Percentiles rank a stretch among this genome's conserved stretches.
Evolutionary conservation across 2,113 vertebrate genomes (phyloP).

Genomic region (Coptodon bakossiorum): DNA sequence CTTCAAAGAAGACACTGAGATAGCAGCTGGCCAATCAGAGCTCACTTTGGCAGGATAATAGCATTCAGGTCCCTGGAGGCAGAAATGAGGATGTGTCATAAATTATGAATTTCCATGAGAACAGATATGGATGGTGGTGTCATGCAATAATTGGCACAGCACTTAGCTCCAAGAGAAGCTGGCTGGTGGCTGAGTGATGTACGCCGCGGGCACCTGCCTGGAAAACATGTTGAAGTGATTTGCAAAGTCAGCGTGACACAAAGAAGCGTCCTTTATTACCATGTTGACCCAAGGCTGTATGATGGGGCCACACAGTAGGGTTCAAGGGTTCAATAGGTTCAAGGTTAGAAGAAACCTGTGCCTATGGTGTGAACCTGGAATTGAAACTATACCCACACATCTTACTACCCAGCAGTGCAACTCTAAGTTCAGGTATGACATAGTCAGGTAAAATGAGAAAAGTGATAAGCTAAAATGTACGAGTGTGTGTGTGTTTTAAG

Average conservation of each 20-base stretch:
- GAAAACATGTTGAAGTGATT: slow-evolving; percentile 22
- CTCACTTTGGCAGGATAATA: slow-evolving; percentile 49
- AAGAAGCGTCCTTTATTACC: slow-evolving; percentile 27
- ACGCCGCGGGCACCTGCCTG: slow-evolving; percentile 10
- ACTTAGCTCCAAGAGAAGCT: slow-evolving; percentile 34
- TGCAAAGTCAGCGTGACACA: slow-evolving; percentile 28
- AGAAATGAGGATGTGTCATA: slow-evolving; percentile 48
- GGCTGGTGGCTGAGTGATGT: slow-evolving; percentile 25
- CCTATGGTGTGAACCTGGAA: background rate
- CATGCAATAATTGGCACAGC: slow-evolving; percentile 57
- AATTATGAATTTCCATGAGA: slow-evolving; percentile 60
- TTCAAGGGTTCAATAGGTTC: background rate
- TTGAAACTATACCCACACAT: background rate
- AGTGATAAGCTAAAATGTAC: background rate
- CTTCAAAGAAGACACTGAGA: slow-evolving; percentile 46
- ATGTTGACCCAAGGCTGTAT: slow-evolving; percentile 1
- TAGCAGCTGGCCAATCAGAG: slow-evolving; percentile 56
- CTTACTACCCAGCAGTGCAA: background rate
- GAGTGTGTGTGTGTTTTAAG: background rate
- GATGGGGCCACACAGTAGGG: background rate
- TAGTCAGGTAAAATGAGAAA: background rate
- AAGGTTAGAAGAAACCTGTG: background rate
- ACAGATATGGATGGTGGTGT: slow-evolving; percentile 51
- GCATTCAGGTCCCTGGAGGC: slow-evolving; percentile 44
- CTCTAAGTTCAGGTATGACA: background rate